Conservation (phyloP, 2,797 vertebrate species). For the Gadopsis marmoratus region DNA sequence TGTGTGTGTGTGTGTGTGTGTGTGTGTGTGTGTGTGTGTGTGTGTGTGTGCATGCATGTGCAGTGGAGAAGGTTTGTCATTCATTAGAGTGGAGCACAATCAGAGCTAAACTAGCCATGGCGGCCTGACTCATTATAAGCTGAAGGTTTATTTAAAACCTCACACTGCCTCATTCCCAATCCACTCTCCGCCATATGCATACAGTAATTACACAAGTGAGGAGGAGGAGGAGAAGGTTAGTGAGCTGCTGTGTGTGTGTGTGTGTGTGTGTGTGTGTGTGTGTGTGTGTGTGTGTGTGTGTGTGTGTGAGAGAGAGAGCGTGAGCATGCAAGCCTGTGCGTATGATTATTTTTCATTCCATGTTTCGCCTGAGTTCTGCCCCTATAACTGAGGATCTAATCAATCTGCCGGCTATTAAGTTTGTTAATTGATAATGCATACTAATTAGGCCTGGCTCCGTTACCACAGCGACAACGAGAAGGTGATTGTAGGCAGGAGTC, state of each 20-base stretch:
- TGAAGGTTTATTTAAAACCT: slow-evolving; percentile 91
- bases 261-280: slow-evolving; percentile 42
- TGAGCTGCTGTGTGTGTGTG: slow-evolving; percentile 79
- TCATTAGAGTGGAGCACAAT: slow-evolving; percentile 87
- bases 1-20: slow-evolving; percentile 35
- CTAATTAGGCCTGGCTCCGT: slow-evolving; percentile 99
- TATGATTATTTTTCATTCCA: slow-evolving; percentile 96
- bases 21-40: slow-evolving; percentile 34
- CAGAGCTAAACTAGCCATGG: slow-evolving; percentile 88
- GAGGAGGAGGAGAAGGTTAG: slow-evolving; percentile 87
- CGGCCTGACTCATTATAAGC: slow-evolving; percentile 86
- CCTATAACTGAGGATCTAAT: slow-evolving; percentile 99
- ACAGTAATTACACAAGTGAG: slow-evolving; percentile 95
- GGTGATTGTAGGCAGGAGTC: slow-evolving; percentile 99
- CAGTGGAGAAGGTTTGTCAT: slow-evolving; percentile 77
- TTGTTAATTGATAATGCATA: slow-evolving; percentile 99
- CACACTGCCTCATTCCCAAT: slow-evolving; percentile 90
- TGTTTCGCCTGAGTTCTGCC: slow-evolving; percentile 99
- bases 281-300: slow-evolving; percentile 49
- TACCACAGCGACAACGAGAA: slow-evolving; percentile 98
- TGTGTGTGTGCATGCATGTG: slow-evolving; percentile 36
- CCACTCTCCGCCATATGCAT: slow-evolving; percentile 94
- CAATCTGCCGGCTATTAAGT: slow-evolving; percentile 99
- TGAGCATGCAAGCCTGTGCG: slow-evolving; percentile 66
- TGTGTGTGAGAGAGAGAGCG: slow-evolving; percentile 44